Base-by-base conservation (phyloP, 2,888 invertebrate genomes). In the Microdon myrmicae region DNA sequence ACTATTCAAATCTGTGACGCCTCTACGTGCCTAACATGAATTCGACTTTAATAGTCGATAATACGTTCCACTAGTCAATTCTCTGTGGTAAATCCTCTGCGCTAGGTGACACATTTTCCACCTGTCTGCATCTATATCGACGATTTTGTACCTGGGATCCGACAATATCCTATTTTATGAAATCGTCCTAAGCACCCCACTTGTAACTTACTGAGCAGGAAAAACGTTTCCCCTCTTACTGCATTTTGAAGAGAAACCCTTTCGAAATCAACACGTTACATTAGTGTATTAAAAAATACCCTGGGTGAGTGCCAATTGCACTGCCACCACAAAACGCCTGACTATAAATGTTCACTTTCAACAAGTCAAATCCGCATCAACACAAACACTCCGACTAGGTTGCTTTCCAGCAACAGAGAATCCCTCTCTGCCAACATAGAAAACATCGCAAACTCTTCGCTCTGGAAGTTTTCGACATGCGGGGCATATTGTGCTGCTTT, bases 221-320 rank as follows among this genome's bases (percentile, higher is more conserved):
- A n/a, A n/a, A n/a, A n/a, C n/a, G n/a, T n/a, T n/a, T n/a, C n/a
- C 7, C 9, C 16, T 47, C 58, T 45, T 26, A 37, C 32, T 8
- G 17, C 13, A 12, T 16, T 23, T 16, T 20, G 14, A 29, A 43
- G 44, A 60, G 60, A 38, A 25, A n/a, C n/a, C n/a, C 14, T n/a
- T 28, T 14, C 17, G 10, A 47, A 58, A 64, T 64, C 64, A 64
- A 64, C 64, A 64, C 64, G 58, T 58, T 64, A 64, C 47, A 43
- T 45, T 16, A 16, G 20, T 14, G 19, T 26, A 16, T 34, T 6
- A 5, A 32, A 16, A 2, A n/a, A n/a, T n/a, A n/a, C n/a, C n/a
- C n/a, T n/a, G 41, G 35, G 28, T 38, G 14, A n/a, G 29, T 47
- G 44, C 31, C 20, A 32, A 10, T 25, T 17, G 19, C 17, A 9